Base-by-base conservation (phyloP, 2,888 invertebrate genomes). In the Zaprionus lineosus region DNA sequence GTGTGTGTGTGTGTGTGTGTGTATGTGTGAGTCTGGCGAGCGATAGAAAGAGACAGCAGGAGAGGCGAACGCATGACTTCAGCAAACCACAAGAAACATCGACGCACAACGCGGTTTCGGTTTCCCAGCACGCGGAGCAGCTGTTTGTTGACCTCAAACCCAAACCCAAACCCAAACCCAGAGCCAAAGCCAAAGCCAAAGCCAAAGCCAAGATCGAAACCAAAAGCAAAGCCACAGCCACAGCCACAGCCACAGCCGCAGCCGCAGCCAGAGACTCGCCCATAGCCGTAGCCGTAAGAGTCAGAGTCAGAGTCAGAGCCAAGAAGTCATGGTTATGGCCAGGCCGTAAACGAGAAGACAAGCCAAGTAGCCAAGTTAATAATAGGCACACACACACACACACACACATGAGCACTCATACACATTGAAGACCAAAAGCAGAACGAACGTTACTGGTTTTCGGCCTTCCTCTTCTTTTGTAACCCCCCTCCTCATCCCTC, bases 121-220 rank as follows among this genome's bases (percentile, higher is more conserved):
- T 81, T 81, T 85, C 74, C 70, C 86, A 75, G 63, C 56, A 15
- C 16, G 11, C 15, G 26, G 34, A 43, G 67, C 88, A 90, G 90
- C 89, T 90, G 89, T 89, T 89, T 89, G 86, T 89, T 89, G 89
- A 89, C 89, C 89, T 90, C 89, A 88, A 88, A 88, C 83, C 78
- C 81, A 21, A 14, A 43, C 46, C 15, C 67, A 58, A 41, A 51
- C 55, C 40, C 44, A 31, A 41, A 67, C 74, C 61, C 69, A 60
- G 57, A 33, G 12, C 50, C 31, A 59, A 34, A 58, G 62, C 66
- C 41, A 34, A 56, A 15, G 14, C 18, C 28, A 24, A 24, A 44
- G 18, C n/a, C 16, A 14, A 21, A 14, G 37, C 29, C 44, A 36
- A n/a, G n/a, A n/a, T n/a, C n/a, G n/a, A n/a, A n/a, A n/a, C n/a